These are phyloP conservation scores for Erpetoichthys calabaricus DNA, from an alignment of 2,797 vertebrate genomes.

Conservation along the genomic window DNA sequence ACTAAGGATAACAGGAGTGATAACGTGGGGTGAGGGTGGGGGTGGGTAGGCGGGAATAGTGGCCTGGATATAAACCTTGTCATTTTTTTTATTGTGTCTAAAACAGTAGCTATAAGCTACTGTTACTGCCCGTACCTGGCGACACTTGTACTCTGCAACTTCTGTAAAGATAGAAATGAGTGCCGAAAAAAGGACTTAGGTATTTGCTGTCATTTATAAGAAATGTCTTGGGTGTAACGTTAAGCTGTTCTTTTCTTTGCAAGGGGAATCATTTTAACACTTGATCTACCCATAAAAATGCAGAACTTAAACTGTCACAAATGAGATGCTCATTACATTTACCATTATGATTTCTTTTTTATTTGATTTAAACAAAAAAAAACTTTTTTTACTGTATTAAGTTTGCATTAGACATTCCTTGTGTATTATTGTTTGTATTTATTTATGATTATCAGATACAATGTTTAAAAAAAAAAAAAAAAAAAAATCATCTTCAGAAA, in stretches of 20 bases:
- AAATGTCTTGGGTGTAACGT: constrained; percentile 38
- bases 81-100: constrained; percentile 43
- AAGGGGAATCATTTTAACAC: constrained; percentile 45
- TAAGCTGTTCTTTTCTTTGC: constrained; percentile 32
- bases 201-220: constrained; percentile 46
- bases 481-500: constrained; percentile 60
- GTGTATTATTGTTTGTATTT: constrained; percentile 88
- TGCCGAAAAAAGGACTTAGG: constrained; percentile 30
- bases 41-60: constrained; percentile 29
- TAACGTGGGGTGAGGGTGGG: constrained; percentile 26
- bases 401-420: constrained; percentile 96
- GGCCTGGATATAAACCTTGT: constrained; percentile 39
- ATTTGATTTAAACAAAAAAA: constrained; percentile 37
- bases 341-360: constrained; percentile 60
- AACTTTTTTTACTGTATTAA: constrained; percentile 61
- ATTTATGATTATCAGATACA: constrained; percentile 91
- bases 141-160: constrained; percentile 41
- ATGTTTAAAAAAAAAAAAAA: constrained; percentile 43
- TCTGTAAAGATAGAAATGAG: constrained; percentile 45
- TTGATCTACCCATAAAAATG: constrained; percentile 38
- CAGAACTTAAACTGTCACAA: constrained; percentile 57
- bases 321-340: constrained; percentile 69
- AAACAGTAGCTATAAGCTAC: constrained; percentile 54
- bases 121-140: constrained; percentile 51
- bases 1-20: constrained; percentile 31